Conservation (phyloP, 2,888 invertebrate genomes). For the Plebejus melissa region DNA sequence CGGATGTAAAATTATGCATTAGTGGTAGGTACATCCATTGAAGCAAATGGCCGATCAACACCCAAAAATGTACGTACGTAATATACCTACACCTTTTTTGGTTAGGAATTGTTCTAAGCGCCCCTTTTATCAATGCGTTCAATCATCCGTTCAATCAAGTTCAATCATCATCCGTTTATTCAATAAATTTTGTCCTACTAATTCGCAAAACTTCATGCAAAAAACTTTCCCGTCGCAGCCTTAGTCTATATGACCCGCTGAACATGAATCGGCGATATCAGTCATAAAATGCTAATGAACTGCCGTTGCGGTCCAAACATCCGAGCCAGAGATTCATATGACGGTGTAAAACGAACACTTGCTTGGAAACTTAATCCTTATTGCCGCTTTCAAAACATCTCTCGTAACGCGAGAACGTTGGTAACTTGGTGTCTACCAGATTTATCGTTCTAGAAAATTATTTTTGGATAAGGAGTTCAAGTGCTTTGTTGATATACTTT, state of each 20-base stretch:
- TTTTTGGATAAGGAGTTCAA: not conserved
- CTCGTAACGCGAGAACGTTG: conserved; percentile 63
- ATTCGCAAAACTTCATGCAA: not conserved
- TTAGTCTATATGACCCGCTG: conserved; percentile 67
- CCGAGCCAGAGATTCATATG: conserved; percentile 77
- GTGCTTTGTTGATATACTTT: not conserved
- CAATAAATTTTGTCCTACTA: not conserved
- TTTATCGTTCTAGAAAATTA: conserved; percentile 19
- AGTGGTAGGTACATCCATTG: no score
- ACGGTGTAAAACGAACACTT: conserved; percentile 76
- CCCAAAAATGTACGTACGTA: no score
- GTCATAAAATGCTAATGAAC: conserved; percentile 79
- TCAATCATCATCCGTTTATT: not conserved
- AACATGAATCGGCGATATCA: conserved; percentile 77
- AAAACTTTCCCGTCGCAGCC: not conserved
- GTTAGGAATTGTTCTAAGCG: no score
- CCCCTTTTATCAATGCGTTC: not conserved
- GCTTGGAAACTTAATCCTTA: conserved; percentile 73
- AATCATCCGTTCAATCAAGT: no score
- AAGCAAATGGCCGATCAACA: no score
- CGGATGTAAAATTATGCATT: no score
- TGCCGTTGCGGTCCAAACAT: conserved; percentile 75
- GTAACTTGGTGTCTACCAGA: conserved; percentile 20
- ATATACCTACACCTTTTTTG: no score
- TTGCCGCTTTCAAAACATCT: conserved; percentile 74